A percentile compares a stretch with the other conserved stretches of the same genome.
Evolutionary conservation across 2,888 invertebrate genomes (phyloP).

Genomic region (Yponomeuta malinellus): DNA sequence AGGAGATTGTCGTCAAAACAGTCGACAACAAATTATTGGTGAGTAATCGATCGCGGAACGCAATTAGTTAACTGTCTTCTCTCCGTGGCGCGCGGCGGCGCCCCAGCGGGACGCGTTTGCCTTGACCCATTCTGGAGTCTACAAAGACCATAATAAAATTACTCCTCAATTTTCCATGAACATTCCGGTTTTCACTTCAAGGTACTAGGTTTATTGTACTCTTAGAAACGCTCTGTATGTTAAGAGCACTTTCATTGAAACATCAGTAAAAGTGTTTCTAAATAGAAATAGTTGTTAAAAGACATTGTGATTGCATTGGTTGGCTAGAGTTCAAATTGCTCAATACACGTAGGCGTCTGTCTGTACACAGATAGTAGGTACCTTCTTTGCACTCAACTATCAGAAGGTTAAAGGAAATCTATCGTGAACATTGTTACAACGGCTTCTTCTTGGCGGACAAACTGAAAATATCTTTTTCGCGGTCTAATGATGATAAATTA

Average conservation of each 20-base stretch:
- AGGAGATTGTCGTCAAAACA: conserved; percentile 98
- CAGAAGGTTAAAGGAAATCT: neutral
- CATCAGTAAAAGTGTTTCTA: conserved; percentile 6
- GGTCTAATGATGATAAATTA: conserved; percentile 46
- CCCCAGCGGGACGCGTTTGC: neutral
- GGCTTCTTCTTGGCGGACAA: neutral
- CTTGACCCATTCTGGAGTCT: neutral
- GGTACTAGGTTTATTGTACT: neutral
- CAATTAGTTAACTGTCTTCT: neutral
- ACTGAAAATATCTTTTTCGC: conserved; percentile 26
- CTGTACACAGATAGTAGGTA: conserved; percentile 4
- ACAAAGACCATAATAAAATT: neutral
- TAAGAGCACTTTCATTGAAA: conserved; percentile 8
- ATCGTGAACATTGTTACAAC: neutral
- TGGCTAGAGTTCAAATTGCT: conserved; percentile 7
- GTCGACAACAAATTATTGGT: conserved; percentile 98
- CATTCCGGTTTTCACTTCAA: neutral
- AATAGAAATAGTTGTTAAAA: neutral
- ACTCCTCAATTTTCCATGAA: neutral
- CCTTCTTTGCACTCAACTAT: neutral
- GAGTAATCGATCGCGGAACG: conserved; percentile 43
- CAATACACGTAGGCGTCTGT: neutral
- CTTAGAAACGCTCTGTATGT: neutral
- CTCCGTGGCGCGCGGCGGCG: neutral
- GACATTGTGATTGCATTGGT: conserved; percentile 3